These are phyloP conservation scores for Eriosoma lanigerum DNA, from an alignment of 1,140 invertebrate genomes.

Conservation along the genomic window DNA sequence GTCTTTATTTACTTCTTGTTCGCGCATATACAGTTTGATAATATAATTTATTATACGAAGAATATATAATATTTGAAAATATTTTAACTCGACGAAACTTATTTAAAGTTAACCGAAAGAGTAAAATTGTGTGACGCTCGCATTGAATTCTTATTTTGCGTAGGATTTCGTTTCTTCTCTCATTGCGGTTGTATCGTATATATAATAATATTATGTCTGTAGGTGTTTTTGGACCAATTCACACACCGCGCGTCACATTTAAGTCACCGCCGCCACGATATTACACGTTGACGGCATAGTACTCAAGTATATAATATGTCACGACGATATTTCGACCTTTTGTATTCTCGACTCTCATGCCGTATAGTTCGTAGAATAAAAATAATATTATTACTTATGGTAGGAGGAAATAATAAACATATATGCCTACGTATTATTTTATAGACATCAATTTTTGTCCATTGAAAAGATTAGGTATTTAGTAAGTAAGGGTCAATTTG, in stretches of 20 bases:
- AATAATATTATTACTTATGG: not conserved
- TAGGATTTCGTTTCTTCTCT: constrained; percentile 24
- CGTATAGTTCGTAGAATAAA: not conserved
- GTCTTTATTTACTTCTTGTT: not conserved
- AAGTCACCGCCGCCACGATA: constrained; percentile 6
- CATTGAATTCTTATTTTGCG: constrained; percentile 32
- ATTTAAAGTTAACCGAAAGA: constrained; percentile 12
- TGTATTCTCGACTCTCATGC: not conserved
- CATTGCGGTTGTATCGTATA: not conserved
- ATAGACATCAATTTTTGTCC: too few relatives aligned
- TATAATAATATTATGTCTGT: not conserved
- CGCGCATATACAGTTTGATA: not conserved
- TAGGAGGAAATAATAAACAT: not conserved
- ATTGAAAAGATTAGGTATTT: too few relatives aligned
- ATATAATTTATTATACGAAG: not conserved
- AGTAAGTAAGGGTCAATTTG: too few relatives aligned
- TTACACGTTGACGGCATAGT: not conserved
- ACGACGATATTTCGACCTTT: constrained; percentile 35
- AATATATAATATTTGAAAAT: not conserved
- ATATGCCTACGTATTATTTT: too few relatives aligned
- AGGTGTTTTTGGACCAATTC: constrained; percentile 33
- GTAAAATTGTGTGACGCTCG: not conserved
- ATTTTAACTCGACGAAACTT: not conserved
- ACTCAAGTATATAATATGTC: not conserved
- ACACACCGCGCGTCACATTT: not conserved